Evolutionary conservation across 2,113 vertebrate species (phyloP).

Genomic region (Steatornis caripensis): DNA sequence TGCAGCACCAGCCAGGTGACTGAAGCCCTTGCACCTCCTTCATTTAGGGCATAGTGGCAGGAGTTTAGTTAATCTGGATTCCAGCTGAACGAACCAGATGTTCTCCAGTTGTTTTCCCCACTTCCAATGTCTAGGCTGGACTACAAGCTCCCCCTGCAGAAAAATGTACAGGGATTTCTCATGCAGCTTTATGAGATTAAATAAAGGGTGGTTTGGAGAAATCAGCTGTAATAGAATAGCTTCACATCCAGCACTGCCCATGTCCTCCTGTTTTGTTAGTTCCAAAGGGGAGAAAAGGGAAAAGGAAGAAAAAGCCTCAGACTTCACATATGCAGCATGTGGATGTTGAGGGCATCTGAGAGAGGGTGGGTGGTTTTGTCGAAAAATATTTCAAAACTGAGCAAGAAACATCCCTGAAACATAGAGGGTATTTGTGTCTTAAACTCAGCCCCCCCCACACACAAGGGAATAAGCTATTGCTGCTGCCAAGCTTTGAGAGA

Average conservation of each 20-base stretch:
- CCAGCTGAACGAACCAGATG: not conserved
- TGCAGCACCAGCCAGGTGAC: not conserved
- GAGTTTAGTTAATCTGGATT: not conserved
- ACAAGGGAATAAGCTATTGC: not conserved
- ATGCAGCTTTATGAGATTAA: not conserved
- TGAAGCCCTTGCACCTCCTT: not conserved
- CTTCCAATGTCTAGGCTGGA: not conserved
- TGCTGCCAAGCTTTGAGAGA: slow-evolving; percentile 6
- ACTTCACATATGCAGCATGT: not conserved
- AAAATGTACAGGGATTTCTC: not conserved
- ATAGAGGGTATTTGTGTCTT: not conserved
- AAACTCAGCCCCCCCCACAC: not conserved
- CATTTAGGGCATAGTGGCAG: not conserved
- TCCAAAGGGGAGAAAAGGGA: not conserved
- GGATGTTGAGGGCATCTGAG: not conserved
- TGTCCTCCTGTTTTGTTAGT: not conserved
- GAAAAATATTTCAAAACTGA: not conserved
- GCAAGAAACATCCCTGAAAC: not conserved
- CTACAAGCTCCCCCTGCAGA: not conserved
- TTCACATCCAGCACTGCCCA: not conserved
- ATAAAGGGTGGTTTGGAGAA: not conserved
- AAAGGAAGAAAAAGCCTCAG: not conserved
- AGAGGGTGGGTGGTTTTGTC: not conserved
- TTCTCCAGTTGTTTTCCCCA: not conserved
- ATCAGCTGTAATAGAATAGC: not conserved